Base-by-base conservation (phyloP, 53 echinoderm and acorn worm species). In the Echinometra lucunter region DNA sequence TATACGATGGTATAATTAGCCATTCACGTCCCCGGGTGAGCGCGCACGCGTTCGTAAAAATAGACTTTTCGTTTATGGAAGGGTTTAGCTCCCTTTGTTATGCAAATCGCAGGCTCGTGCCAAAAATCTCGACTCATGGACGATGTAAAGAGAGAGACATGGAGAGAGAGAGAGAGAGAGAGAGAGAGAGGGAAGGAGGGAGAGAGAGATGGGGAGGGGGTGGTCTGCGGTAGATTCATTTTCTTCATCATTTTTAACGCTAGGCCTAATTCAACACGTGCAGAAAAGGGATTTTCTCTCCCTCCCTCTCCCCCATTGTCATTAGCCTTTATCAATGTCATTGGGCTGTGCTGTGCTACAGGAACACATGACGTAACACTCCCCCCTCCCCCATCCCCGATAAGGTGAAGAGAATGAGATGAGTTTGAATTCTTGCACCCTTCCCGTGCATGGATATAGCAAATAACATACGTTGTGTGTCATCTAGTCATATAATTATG, bases 61-160 rank as follows among this genome's bases (percentile, higher is more conserved):
- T 85, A 85, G 93, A 75, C 75, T 42, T 27, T 57, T 74, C 44
- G 66, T 44, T 83, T 83, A 83, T 44, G 37, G 44, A 34, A 18
- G 56, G 94, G 66, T 42, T 60, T 83, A 60, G 66, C n/a, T 37
- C 40, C 15, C 85, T 45, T 94, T 94, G 60, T 83, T 94, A 94
- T 94, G 94, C 94, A 94, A 93, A 94, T 94, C 53, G 28, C 56
- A 28, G 80, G 70, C 91, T 91, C 80, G 93, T 92, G 93, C 91
- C 44, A 40, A 88, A 88, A 60, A 63, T 63, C 63, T 60, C 90
- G 10, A 60, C 63, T 60, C 11, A 28, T 1, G 9, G 30, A 44
- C 21, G 90, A 58, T 45, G 58, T 16, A 27, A 32, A 82, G 27
- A 11, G 74, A 74, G 12, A 74, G 74, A 74, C 23, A 82, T 11